Evolutionary conservation across 2,113 vertebrate species (phyloP).

Genomic region (Myrmophylax atrothorax): DNA sequence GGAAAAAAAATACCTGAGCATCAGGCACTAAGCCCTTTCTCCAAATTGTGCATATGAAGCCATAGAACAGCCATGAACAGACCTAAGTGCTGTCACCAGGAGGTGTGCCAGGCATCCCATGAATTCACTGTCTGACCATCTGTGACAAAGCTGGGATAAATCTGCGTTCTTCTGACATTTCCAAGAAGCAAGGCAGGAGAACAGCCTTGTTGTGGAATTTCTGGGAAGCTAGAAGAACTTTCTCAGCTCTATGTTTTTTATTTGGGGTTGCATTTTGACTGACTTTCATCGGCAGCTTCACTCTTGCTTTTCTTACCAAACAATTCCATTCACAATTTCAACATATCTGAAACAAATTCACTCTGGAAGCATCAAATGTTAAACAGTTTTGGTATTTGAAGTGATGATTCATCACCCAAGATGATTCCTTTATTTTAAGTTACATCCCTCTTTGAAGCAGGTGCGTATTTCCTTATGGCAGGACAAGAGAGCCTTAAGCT

Average conservation of each 20-base stretch:
- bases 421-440: background rate
- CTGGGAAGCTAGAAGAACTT: background rate
- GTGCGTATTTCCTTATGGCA: background rate
- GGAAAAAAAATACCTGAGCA: background rate
- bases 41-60: background rate
- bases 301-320: background rate
- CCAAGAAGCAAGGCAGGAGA: background rate
- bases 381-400: background rate
- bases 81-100: background rate
- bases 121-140: background rate
- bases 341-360: background rate
- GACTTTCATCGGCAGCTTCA: background rate
- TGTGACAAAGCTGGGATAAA: background rate
- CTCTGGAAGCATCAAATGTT: background rate
- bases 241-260: background rate
- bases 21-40: background rate
- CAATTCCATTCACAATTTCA: background rate
- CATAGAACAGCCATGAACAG: background rate
- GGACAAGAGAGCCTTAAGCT: background rate
- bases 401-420: background rate
- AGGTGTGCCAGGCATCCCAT: background rate
- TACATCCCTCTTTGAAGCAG: background rate
- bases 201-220: background rate
- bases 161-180: background rate
- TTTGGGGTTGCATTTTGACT: background rate